Base-by-base conservation (phyloP, 2,113 vertebrate genomes). In the Ceyx melanurus region DNA sequence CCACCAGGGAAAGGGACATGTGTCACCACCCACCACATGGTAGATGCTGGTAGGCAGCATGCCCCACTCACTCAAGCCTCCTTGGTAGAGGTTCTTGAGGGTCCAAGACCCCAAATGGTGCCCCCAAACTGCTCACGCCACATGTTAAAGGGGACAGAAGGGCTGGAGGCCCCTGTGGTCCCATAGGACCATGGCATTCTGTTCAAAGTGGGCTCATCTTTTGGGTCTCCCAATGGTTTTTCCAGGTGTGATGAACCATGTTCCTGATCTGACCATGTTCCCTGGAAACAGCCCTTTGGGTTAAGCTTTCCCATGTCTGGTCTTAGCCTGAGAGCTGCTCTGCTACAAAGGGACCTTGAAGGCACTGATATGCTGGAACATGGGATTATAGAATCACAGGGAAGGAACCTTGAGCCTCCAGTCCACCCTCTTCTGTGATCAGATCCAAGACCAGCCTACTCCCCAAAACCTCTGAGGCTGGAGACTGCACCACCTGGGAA, bases 11-110 rank as follows among this genome's bases (percentile, higher is more conserved):
- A 37, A 90, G 35, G 86, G 62, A 86, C 23, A 57, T 0, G 0
- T 9, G 29, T 81, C 70, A 92, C 51, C 46, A 46, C 26, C 31
- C 29, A 23, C 16, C 0, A 0, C 25, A 13, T 4, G 16, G 3
- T 17, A 20, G 66, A 43, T 0, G 1, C 51, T 48, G 37, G 21
- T 2, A 13, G 21, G 15, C 45, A 43, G 20, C 0, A 1, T 4
- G 8, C 5, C 43, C 45, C 31, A 13, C 48, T 53, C 62, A 75
- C 57, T 71, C 4, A 0, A 74, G 29, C 8, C 37, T 18, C 35
- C 31, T 21, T 1, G 2, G 25, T 45, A 20, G 14, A 46, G 15
- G 11, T 2, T 74, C 58, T 43, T 21, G 29, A 54, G 20, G 33
- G 25, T 42, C 26, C 3, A 3, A 6, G 15, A 22, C 17, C 33